A percentile compares a stretch with the other conserved stretches of the same genome.
phyloP scores from a whole-genome alignment of 2,797 vertebrate genomes.

The Urocyon cinereoargenteus region DNA sequence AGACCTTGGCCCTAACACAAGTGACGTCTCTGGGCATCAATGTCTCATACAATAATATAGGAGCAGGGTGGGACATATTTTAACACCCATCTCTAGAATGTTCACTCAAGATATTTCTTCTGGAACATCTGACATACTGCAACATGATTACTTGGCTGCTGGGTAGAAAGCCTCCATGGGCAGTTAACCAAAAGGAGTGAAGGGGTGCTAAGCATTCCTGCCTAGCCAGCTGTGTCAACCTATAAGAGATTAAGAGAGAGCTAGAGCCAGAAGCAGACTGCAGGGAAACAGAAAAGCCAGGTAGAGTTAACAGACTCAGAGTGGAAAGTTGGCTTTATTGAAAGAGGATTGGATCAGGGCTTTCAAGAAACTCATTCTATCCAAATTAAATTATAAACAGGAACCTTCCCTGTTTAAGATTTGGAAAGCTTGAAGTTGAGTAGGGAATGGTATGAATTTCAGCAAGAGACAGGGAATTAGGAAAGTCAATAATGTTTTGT shows the following conservation, averaged over 20 bases:
- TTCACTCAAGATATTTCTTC: neutral
- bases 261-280: neutral
- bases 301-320: conserved; percentile 42
- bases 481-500: conserved; percentile 75
- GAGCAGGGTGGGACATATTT: neutral
- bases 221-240: conserved; percentile 30
- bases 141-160: neutral
- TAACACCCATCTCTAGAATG: neutral
- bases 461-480: conserved; percentile 78
- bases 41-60: neutral
- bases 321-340: conserved; percentile 63
- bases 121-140: neutral
- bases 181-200: neutral
- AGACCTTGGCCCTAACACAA: neutral
- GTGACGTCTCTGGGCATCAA: neutral
- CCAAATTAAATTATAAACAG: conserved; percentile 79
- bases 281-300: conserved; percentile 53
- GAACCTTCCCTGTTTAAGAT: conserved; percentile 72
- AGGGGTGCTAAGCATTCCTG: neutral
- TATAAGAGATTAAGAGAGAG: neutral
- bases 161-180: neutral
- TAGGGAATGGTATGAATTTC: conserved; percentile 78
- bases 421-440: conserved; percentile 74
- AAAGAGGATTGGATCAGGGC: conserved; percentile 63
- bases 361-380: conserved; percentile 76